A percentile compares a stretch with the other conserved stretches of the same genome.
Conservation (phyloP, 2,113 vertebrate genomes). For the Pangasianodon hypophthalmus region DNA sequence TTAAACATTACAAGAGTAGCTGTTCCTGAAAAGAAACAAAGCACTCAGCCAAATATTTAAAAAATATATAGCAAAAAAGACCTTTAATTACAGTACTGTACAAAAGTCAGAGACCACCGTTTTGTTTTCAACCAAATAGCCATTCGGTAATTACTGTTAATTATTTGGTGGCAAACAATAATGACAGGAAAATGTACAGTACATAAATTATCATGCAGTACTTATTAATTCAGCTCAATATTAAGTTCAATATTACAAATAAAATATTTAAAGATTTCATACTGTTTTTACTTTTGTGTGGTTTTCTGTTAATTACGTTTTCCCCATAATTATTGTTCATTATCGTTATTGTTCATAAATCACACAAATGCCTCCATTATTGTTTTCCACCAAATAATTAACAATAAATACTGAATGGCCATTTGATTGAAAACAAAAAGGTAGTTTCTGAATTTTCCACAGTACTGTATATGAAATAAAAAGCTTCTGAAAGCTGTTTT, state of each 20-base stretch:
- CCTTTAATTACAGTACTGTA: neutral
- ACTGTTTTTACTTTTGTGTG: neutral
- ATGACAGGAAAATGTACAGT: neutral
- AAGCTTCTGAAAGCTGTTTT: neutral
- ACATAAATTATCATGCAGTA: neutral
- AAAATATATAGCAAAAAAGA: neutral
- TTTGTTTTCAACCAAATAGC: neutral
- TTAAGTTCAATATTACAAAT: neutral
- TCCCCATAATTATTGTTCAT: neutral
- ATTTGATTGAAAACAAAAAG: neutral
- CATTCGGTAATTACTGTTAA: neutral
- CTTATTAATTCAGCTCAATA: neutral
- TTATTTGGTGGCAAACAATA: neutral
- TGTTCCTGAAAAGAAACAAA: slow-evolving; percentile 37
- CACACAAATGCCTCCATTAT: neutral
- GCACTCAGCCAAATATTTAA: slow-evolving; percentile 19
- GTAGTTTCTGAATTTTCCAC: neutral
- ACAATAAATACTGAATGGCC: neutral
- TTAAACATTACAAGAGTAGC: slow-evolving; percentile 6
- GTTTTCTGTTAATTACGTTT: neutral
- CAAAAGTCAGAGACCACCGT: neutral
- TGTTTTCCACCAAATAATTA: neutral
- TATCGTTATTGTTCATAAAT: neutral
- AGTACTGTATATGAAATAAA: neutral
- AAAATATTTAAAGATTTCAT: neutral